Percentiles rank a stretch among this genome's conserved stretches.
Conservation (phyloP, 2,113 vertebrate genomes). For the Oophaga pumilio region DNA sequence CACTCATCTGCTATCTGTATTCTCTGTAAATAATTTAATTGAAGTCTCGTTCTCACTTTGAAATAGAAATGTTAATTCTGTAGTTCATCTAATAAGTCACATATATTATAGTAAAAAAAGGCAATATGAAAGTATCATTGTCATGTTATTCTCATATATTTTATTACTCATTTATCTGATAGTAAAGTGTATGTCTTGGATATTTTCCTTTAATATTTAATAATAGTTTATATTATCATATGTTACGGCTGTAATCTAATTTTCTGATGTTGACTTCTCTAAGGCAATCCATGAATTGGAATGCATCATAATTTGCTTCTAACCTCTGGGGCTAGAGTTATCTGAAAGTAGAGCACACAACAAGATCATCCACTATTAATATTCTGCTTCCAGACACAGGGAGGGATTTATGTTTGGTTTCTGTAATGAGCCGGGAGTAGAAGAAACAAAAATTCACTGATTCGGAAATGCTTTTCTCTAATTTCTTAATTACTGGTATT, state of each 20-base stretch:
- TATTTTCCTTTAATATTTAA: slow-evolving; percentile 26
- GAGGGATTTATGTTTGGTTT: slow-evolving; percentile 10
- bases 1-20: neutral
- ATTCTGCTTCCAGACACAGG: slow-evolving; percentile 32
- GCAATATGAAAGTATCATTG: neutral
- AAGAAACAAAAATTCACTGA: slow-evolving; percentile 23
- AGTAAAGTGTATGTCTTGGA: slow-evolving; percentile 3
- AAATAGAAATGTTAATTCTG: neutral
- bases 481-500: slow-evolving; percentile 36
- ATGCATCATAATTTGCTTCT: slow-evolving; percentile 30
- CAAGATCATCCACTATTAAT: slow-evolving; percentile 44
- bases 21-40: neutral
- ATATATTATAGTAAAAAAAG: neutral
- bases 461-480: slow-evolving; percentile 32
- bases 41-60: neutral
- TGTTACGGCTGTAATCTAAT: slow-evolving; percentile 31
- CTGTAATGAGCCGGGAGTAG: slow-evolving; percentile 28
- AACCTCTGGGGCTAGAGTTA: slow-evolving; percentile 32
- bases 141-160: neutral
- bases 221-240: slow-evolving; percentile 30
- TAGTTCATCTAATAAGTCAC: neutral
- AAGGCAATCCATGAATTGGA: slow-evolving; percentile 19
- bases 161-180: slow-evolving; percentile 27
- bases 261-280: slow-evolving; percentile 16
- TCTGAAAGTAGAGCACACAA: slow-evolving; percentile 25